Base-by-base conservation (phyloP, 2,888 invertebrate species). In the Nymphalis urticae region DNA sequence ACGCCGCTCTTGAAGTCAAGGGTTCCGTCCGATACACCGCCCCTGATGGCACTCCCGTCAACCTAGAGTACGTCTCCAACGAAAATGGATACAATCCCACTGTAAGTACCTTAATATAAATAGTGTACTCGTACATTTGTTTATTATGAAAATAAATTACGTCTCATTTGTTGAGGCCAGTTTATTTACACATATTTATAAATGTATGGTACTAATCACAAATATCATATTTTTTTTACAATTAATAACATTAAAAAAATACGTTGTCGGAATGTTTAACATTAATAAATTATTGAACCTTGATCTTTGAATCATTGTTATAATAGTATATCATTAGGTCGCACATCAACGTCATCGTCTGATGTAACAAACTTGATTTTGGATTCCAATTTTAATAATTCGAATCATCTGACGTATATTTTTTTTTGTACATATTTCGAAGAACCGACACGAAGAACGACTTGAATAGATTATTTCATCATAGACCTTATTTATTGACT, bases 21-120 rank as follows among this genome's bases (percentile, higher is more conserved):
- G 94, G 94, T 61, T 82, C 86, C 61, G 83, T 86, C 75, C 83
- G 85, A 69, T 94, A 93, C 85, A 87, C 90, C 42, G 87, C 93
- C 36, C 93, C 93, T 56, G 94, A 94, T 73, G 94, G 94, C 56
- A 84, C 86, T 64, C 87, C 86, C 50, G 82, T 93, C 75, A 84
- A 86, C 67, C 75, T 93, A 68, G 81, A 80, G 66, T 94, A 93
- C 85, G 82, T 87, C 16, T 94, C 94, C 70, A 92, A 93, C 81
- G 93, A 94, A 75, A 86, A 89, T 66, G 94, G 94, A 69, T 92
- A 80, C 78, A 85, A 85, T 75, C 83, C 91, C 56, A 73, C 79
- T 67, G 92, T 83, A 75, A 77, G 75, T 75, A 65, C 21, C 0
- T 19, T 9, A 10, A 58, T 16, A 36, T 36, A 36, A 53, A 50